Base-by-base conservation (phyloP, 2,888 invertebrate species). In the Tiliacea aurago region DNA sequence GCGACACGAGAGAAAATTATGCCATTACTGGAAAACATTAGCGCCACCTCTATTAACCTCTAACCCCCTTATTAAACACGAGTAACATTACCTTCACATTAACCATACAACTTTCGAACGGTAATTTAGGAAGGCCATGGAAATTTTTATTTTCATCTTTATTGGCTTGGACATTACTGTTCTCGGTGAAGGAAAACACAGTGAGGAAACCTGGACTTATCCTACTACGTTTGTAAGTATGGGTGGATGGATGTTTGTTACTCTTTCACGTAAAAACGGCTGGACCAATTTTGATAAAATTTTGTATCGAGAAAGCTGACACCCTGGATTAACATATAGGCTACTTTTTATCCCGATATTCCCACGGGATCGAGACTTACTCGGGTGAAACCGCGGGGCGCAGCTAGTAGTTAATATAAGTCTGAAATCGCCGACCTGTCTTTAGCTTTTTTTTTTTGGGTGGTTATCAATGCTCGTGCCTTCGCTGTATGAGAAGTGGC, bases 1-100 rank as follows among this genome's bases (percentile, higher is more conserved):
- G n/a, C 5, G 11, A 28, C 28, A 43, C n/a, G 63, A 67, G 55
- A 55, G n/a, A 62, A 67, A 67, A 62, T 33, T 2, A 10, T 45
- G n/a, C 7, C 11, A 41, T 23, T 41, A 53, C 0, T 3, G 10
- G 61, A 67, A 43, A 43, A 62, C 6, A 20, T 15, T 41, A 9
- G 18, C 11, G 7, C 37, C 37, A 37, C 37, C 37, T 37, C 28
- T 28, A 28, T n/a, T 20, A 62, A 28, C 2, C 23, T 62, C 15
- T 43, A 20, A 37, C 37, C 37, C 37, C 37, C 2, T 37, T 37
- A 37, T 37, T 33, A 58, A 37, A 13, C 56, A 28, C 33, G 20
- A 58, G 6, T 33, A 15, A 20, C 20, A 6, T 7, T 2, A 4
- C 37, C 2, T 58, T 37, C 20, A 13, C 37, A 28, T 37, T 20